phyloP scores from a whole-genome alignment of 2,888 invertebrate species.

The Ormia ochracea region DNA sequence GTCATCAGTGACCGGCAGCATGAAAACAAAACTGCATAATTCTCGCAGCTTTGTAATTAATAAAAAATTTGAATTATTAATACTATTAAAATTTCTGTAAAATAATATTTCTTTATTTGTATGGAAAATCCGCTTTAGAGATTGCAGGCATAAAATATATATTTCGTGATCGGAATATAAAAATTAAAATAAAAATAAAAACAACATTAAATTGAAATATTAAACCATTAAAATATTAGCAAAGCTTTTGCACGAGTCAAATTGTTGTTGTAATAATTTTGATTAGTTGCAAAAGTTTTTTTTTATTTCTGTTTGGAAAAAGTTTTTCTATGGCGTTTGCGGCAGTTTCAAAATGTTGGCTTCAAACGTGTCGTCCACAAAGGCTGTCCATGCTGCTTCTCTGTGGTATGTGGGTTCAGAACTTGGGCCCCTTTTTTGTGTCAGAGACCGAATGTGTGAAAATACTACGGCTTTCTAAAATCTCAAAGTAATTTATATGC shows the following conservation, averaged over 20 bases:
- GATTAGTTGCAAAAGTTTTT: no score
- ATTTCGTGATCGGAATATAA: not conserved
- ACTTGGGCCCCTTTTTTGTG: no score
- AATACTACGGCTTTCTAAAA: no score
- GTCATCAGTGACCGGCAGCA: not conserved
- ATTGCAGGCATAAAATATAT: not conserved
- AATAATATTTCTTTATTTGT: not conserved
- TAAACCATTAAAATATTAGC: not conserved
- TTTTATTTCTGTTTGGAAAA: no score
- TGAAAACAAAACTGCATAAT: constrained; percentile 23
- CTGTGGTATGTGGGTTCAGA: no score
- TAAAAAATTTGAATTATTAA: constrained; percentile 16
- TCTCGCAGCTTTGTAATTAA: constrained; percentile 15
- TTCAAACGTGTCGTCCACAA: no score
- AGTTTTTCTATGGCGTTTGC: no score
- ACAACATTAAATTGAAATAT: constrained; percentile 27
- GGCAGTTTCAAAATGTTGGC: no score
- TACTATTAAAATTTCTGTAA: constrained; percentile 19
- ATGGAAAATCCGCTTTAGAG: not conserved
- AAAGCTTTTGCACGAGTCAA: not conserved
- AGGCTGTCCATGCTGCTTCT: no score
- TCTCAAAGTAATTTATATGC: no score
- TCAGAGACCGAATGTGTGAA: no score
- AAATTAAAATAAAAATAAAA: not conserved
- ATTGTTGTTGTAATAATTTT: no score